Base-by-base conservation (phyloP, 2,888 invertebrate species). In the Drosophila cognata region DNA sequence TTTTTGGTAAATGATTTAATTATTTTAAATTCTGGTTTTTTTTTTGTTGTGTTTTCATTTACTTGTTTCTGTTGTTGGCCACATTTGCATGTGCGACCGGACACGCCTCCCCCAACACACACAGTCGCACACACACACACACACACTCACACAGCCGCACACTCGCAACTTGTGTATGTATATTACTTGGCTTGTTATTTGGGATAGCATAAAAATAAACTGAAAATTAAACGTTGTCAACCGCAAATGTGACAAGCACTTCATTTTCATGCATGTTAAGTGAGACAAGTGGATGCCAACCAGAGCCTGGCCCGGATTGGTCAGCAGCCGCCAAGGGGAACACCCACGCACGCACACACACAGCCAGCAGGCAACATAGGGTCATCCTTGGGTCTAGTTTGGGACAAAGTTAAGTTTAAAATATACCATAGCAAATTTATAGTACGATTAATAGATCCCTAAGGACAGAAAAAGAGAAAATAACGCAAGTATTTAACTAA, bases 221-320 rank as follows among this genome's bases (percentile, higher is more conserved):
- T 70, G 79, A 79, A 90, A 90, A 84, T 89, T 89, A 85, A 87
- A 88, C 89, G 89, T 81, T 89, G 82, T 89, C 85, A 87, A 84
- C 85, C 85, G 85, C 85, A 89, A 85, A 89, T 85, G 89, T 89
- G 85, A 85, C 85, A 85, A 79, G 85, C 88, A 85, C 85, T 89
- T 85, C 84, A 85, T 85, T 89, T 85, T 84, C 89, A 82, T 85
- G 80, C 75, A 81, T 84, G 88, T 76, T 84, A 88, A 87, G 73
- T 72, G 82, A 73, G 84, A 68, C 77, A 82, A 83, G 81, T 77
- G 69, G 68, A 67, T 70, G 80, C 67, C 67, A 71, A 35, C 60
- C 68, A 61, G 71, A 75, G 46, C 56, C 41, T 46, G 51, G 18
- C 43, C 62, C 56, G 72, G 61, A 70, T 71, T 71, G 72, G 61